Percentiles rank a stretch among this genome's conserved stretches.
Conservation (phyloP, 2,113 vertebrate species). For the Takifugu flavidus region DNA sequence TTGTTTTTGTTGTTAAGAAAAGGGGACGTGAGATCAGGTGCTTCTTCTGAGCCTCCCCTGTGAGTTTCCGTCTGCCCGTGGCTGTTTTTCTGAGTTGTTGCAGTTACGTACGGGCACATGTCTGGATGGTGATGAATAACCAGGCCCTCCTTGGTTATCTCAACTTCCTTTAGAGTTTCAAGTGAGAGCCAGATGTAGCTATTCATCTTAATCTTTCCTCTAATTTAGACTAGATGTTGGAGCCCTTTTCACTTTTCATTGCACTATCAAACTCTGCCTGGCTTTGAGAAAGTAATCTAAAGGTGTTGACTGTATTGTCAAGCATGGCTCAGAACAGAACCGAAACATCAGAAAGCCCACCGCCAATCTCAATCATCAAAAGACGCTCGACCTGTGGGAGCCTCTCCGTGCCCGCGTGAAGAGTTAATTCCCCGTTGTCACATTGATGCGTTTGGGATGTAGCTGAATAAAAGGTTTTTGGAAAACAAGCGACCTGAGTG, state of each 20-base stretch:
- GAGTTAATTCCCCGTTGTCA: conserved; percentile 42
- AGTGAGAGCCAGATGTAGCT: conserved; percentile 67
- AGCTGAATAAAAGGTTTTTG: conserved; percentile 52
- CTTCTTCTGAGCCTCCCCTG: conserved; percentile 34
- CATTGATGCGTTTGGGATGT: conserved; percentile 68
- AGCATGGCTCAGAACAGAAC: not conserved
- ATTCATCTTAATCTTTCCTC: conserved; percentile 73
- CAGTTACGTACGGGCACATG: conserved; percentile 58
- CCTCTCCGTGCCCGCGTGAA: conserved; percentile 42
- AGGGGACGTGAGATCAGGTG: conserved; percentile 57
- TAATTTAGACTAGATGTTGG: conserved; percentile 50
- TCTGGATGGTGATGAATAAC: conserved; percentile 70
- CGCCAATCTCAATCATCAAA: conserved; percentile 16
- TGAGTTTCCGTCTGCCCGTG: conserved; percentile 36
- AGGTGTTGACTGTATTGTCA: conserved; percentile 49
- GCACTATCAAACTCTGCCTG: conserved; percentile 47
- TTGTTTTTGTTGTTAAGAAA: conserved; percentile 5
- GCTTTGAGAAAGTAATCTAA: conserved; percentile 27
- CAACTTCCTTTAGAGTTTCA: conserved; percentile 65
- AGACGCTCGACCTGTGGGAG: conserved; percentile 27
- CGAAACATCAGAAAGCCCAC: conserved; percentile 1
- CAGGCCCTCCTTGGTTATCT: conserved; percentile 69
- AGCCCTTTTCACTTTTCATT: conserved; percentile 61
- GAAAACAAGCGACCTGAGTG: conserved; percentile 51
- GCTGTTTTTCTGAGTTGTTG: conserved; percentile 53